Evolutionary conservation across 2,888 invertebrate genomes (phyloP), one percentile per base, ranked within the genome.

Genomic region (Ferrisia virgata): DNA sequence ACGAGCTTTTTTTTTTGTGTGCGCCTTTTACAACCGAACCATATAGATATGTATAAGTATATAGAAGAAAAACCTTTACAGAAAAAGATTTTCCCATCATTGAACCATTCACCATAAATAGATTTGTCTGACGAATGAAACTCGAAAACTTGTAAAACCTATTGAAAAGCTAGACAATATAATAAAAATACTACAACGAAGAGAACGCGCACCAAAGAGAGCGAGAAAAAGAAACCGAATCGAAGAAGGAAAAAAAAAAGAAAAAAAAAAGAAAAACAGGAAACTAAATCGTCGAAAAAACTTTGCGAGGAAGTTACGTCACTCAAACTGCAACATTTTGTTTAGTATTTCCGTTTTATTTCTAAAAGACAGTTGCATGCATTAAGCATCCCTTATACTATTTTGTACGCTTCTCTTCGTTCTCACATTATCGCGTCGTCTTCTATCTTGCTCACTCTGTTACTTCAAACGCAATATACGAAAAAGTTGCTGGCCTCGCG

Each of bases 321-420:
- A 83, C 83, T 83, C 83, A 83, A 83, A 83, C 83, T 83, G 83
- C 72, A 83, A 83, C 83, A 83, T 83, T 83, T 83, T 72, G 83
- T 83, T 83, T 83, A 83, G 83, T 83, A 72, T 83, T 83, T 83
- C 83, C 83, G 72, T 76, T 72, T 22, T 76, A 18, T 43, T 43
- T 43, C 43, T 83, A 72, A 83, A 83, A 83, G 83, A 83, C 76
- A 83, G 83, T 76, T 43, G 76, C 47, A 83, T 83, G 83, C 83
- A 76, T 83, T 83, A 83, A 47, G 31, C 83, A 76, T 83, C 83
- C 80, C 83, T 72, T 83, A 53, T 53, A n/a, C n/a, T n/a, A n/a
- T n/a, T n/a, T n/a, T n/a, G n/a, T n/a, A n/a, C n/a, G n/a, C n/a
- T n/a, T n/a, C n/a, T n/a, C n/a, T n/a, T n/a, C n/a, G n/a, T n/a